Evolutionary conservation across 2,797 vertebrate species (phyloP).

Genomic region (Ciconia nigra): DNA sequence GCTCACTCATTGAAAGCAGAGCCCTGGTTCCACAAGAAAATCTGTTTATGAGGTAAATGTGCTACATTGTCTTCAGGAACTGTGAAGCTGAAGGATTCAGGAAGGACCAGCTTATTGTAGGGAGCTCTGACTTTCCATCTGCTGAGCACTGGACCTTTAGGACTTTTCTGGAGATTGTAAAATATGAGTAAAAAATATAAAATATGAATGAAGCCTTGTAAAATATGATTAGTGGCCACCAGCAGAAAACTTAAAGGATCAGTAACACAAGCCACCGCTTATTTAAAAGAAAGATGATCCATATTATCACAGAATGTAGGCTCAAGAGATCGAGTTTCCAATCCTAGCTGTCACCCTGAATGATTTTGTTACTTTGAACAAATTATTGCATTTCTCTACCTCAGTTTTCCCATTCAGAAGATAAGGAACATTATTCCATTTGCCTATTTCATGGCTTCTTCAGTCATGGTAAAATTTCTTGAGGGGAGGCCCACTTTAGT

Average conservation of each 20-base stretch:
- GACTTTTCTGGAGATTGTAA: not conserved
- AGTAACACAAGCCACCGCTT: not conserved
- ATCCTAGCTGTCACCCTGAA: not conserved
- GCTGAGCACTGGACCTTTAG: not conserved
- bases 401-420: not conserved
- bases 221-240: slow-evolving; percentile 10
- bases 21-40: not conserved
- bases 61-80: not conserved
- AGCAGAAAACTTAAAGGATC: not conserved
- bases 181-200: not conserved
- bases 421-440: not conserved
- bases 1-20: not conserved
- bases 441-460: not conserved
- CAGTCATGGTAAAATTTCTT: not conserved
- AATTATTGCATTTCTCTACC: not conserved
- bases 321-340: not conserved
- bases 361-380: not conserved
- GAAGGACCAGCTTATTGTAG: not conserved
- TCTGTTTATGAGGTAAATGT: not conserved
- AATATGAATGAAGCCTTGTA: not conserved
- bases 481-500: not conserved
- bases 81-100: not conserved
- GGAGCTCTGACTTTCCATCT: not conserved
- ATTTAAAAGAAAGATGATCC: slow-evolving; percentile 8
- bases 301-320: not conserved